phyloP scores from a whole-genome alignment of 2,888 invertebrate genomes.

The Caenorhabditis zanzibari region DNA sequence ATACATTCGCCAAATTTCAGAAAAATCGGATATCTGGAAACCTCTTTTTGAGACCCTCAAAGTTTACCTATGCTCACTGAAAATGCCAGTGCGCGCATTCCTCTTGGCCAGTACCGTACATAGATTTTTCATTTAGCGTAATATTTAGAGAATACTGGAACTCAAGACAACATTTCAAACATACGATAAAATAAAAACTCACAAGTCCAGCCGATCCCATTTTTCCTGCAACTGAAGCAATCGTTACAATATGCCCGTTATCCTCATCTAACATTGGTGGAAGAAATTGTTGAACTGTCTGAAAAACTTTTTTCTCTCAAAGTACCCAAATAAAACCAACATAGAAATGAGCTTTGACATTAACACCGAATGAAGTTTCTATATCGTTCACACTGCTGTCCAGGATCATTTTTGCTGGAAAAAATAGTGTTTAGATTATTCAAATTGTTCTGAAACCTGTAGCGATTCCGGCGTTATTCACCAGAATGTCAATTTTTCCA shows the following conservation, averaged over 20 bases:
- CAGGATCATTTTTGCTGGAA: conserved; percentile 54
- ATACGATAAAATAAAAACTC: no score
- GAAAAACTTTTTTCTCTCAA: conserved; percentile 10
- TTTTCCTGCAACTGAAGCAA: conserved; percentile 91
- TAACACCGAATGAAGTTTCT: conserved; percentile 92
- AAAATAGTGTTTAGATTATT: no score
- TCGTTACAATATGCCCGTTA: conserved; percentile 94
- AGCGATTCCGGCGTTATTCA: conserved; percentile 95
- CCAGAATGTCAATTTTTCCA: conserved; percentile 90
- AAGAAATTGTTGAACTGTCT: conserved; percentile 87
- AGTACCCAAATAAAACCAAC: conserved; percentile 85
- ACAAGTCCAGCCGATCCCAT: conserved; percentile 87
- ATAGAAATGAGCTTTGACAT: conserved; percentile 94
- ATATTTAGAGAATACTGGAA: no score
- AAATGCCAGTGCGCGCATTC: no score
- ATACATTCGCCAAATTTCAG: no score
- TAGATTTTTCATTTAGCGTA: no score
- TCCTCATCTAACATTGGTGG: conserved; percentile 92
- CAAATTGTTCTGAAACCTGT: conserved; percentile 85
- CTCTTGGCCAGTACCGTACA: no score
- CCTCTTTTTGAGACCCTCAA: no score
- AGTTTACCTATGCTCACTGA: no score
- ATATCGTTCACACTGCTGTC: conserved; percentile 91
- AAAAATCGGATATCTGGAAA: no score
- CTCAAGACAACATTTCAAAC: no score